These are phyloP conservation scores for Cephalopterus ornatus DNA, from an alignment of 2,113 vertebrate genomes.

Conservation along the genomic window DNA sequence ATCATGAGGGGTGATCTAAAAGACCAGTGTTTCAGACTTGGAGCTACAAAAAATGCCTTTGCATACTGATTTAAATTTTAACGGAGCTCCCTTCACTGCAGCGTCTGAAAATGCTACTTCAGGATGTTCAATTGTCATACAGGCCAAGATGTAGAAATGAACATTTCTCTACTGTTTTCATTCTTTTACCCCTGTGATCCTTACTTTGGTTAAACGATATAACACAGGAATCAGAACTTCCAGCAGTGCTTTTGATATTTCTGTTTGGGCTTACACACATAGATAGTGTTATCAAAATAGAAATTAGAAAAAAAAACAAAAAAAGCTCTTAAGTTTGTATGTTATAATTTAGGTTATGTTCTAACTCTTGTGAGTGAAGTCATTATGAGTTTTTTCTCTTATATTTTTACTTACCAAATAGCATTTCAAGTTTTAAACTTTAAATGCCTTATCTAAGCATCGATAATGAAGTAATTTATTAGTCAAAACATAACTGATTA, in stretches of 20 bases:
- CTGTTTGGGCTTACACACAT: not conserved
- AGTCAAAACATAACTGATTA: not conserved
- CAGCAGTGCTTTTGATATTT: not conserved
- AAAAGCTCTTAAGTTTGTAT: not conserved
- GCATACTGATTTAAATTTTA: not conserved
- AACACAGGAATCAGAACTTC: not conserved
- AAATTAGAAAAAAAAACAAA: not conserved
- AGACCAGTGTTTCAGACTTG: not conserved
- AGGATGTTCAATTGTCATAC: not conserved
- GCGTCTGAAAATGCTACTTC: not conserved
- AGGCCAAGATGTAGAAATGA: not conserved
- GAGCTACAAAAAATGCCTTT: not conserved
- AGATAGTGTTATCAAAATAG: not conserved
- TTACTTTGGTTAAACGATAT: not conserved
- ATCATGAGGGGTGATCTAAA: not conserved
- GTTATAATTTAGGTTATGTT: not conserved
- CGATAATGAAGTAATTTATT: not conserved
- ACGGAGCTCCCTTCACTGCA: not conserved
- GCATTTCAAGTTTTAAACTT: not conserved
- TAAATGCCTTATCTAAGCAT: not conserved
- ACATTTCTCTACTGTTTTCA: not conserved
- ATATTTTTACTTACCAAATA: not conserved
- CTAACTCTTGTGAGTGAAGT: not conserved
- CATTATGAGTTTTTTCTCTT: not conserved
- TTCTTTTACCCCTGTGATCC: not conserved